These are phyloP conservation scores for Clarias batrachus DNA, from an alignment of 2,113 vertebrate genomes.

Conservation along the genomic window DNA sequence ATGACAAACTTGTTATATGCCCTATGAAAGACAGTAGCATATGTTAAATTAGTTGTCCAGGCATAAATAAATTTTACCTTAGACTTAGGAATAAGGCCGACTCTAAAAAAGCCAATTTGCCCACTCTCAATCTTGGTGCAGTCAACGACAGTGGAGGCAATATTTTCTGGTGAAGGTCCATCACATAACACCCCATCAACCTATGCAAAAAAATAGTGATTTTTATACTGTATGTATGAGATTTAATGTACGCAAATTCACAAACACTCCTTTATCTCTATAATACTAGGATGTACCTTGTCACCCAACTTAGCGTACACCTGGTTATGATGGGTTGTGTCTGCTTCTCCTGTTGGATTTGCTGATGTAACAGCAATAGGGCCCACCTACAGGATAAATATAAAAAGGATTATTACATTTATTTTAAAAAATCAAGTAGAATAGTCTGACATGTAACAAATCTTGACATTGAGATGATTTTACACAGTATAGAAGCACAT, in stretches of 20 bases:
- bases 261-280: background rate
- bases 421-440: background rate
- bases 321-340: constrained; percentile 91
- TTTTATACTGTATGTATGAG: background rate
- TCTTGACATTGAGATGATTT: background rate
- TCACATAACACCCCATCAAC: constrained; percentile 86
- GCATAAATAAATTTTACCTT: constrained; percentile 70
- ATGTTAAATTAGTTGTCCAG: background rate
- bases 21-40: background rate
- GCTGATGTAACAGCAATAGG: constrained; percentile 87
- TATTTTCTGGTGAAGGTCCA: constrained; percentile 86
- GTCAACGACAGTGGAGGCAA: constrained; percentile 89
- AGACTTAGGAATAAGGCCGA: constrained; percentile 83
- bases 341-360: constrained; percentile 88
- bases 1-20: background rate
- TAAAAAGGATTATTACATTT: background rate
- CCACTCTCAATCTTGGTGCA: constrained; percentile 85
- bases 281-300: constrained; percentile 69
- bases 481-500: background rate
- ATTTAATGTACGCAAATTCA: background rate
- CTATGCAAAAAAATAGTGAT: constrained; percentile 55
- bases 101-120: constrained; percentile 83
- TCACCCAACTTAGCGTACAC: constrained; percentile 85
- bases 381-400: constrained; percentile 74
- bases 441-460: background rate